Base-by-base conservation (phyloP, 2,888 invertebrate species). In the Tuta absoluta region DNA sequence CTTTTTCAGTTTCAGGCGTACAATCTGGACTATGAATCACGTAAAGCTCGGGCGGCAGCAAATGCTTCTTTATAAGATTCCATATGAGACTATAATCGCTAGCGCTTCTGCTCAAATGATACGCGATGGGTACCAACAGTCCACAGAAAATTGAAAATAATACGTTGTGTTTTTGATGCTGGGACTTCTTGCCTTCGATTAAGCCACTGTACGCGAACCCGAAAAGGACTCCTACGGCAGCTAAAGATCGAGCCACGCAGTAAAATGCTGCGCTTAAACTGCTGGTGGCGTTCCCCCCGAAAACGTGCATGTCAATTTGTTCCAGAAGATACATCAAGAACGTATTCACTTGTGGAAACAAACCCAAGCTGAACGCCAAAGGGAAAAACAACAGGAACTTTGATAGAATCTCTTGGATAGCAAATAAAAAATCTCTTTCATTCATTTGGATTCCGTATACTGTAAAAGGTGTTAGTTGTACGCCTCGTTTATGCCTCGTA, bases 331-430 rank as follows among this genome's bases (percentile, higher is more conserved):
- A 99, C 96, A 98, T 97, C 10, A 96, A 86, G 84, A 99, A 98
- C 0, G 99, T 99, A 81, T 98, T 99, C 63, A 99, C 96, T 90
- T 97, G 99, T 3, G 99, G 99, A 78, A 99, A 96, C 57, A 99
- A 91, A 0, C 99, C 99, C 68, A 99, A 91, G 57, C 98, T 98
- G 87, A 99, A 99, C 33, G 98, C 94, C 59, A 99, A 79, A 0
- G 99, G 99, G 84, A 99, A 98, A 84, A 96, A 95, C 56, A 99
- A 89, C 53, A 99, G 89, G 75, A 98, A 94, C 67, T 95, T 93
- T 11, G 96, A 93, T 67, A 98, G 89, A 53, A 96, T 93, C 79
- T 97, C 96, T 75, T 96, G 93, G 41, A 95, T 89, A 63, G 94
- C 89, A 38, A 92, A 84, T 67, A 97, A 92, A 72, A 95, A 90